Base-by-base conservation (phyloP, 2,888 invertebrate genomes). In the Ommatoiulus sabulosus region DNA sequence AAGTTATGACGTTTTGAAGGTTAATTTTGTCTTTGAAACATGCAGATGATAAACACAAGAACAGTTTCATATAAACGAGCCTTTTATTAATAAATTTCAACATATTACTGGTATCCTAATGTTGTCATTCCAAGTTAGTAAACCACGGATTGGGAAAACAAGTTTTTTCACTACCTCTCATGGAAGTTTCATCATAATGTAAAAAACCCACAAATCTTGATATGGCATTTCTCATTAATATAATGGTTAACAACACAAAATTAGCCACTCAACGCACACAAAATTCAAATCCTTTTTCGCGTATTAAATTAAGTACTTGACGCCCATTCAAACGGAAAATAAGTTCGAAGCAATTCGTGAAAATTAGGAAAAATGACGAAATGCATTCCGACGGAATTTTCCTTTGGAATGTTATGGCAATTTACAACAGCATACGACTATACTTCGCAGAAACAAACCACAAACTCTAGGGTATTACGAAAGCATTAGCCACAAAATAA, bases 161-260 rank as follows among this genome's bases (percentile, higher is more conserved):
- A 63, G n/a, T n/a, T 63, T 63, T 17, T 63, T 63, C 15, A 63
- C 57, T 17, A 63, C 63, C 63, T 4, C n/a, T 63, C 63, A 63
- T n/a, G 63, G 63, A 63, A 63, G 63, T 63, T 2, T 63, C n/a
- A 63, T 63, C 63, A 63, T 63, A 63, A 63, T 63, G n/a, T 63
- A 63, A 63, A 63, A 63, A 63, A 17, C n/a, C 6, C 46, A n/a
- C 63, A n/a, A 17, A 12, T 63, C 15, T 63, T 63, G 63, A 63
- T 63, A 63, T 63, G 63, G 63, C 63, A 63, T 63, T 63, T 63
- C 63, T 63, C 63, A 20, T 63, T 63, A 63, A 63, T n/a, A 63
- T 63, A 63, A 63, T 63, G 17, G n/a, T n/a, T n/a, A 63, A 63
- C 63, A 63, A 63, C 63, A 63, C 63, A 63, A 63, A 63, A 63